These are phyloP conservation scores for Dione juno DNA, from an alignment of 2,888 invertebrate genomes.

Conservation along the genomic window DNA sequence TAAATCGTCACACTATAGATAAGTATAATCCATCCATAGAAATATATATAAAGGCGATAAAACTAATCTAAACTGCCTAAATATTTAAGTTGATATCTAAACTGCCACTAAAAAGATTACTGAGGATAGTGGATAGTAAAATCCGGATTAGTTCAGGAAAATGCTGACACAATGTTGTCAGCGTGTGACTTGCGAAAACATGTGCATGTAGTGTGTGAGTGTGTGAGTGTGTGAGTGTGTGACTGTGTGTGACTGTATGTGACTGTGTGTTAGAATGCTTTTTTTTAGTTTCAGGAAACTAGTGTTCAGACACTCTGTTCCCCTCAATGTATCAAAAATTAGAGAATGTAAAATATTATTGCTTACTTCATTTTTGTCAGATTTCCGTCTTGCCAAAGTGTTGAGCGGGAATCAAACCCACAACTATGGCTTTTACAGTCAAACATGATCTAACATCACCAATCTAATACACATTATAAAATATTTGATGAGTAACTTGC, in stretches of 20 bases:
- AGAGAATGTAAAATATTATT: neutral
- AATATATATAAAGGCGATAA: neutral
- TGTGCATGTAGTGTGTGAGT: too few species aligned
- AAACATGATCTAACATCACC: too few species aligned
- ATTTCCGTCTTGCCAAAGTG: too few species aligned
- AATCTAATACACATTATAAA: too few species aligned
- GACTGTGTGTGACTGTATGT: neutral
- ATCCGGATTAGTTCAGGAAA: neutral
- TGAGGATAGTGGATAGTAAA: neutral
- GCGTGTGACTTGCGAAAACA: neutral
- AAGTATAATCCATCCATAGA: neutral
- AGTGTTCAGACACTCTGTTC: neutral
- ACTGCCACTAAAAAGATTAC: conserved; percentile 1
- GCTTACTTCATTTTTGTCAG: too few species aligned
- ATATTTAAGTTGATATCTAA: conserved; percentile 2
- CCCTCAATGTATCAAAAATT: neutral
- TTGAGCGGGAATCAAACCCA: too few species aligned
- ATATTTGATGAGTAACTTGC: too few species aligned
- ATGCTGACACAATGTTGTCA: neutral
- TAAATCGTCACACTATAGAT: neutral
- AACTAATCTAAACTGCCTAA: neutral
- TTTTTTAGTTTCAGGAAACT: neutral
- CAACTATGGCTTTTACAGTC: too few species aligned
- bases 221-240: neutral
- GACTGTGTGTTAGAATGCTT: too few species aligned